Evolutionary conservation across 53 echinoderm and acorn worm species (phyloP).

Genomic region (Luidia sarsii): DNA sequence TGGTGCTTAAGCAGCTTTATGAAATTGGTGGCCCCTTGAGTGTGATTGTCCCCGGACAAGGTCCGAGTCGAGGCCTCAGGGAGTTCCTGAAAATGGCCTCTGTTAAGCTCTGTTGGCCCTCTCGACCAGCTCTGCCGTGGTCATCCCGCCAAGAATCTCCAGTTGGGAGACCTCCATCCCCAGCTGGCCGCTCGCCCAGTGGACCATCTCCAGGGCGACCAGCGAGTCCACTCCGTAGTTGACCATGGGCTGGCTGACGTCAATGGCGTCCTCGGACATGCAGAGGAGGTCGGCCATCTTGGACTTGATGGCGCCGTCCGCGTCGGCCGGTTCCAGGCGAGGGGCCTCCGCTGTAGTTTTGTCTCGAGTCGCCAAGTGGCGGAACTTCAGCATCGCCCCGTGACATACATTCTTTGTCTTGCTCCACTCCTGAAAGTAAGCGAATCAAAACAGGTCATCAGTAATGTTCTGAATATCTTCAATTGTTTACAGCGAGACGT

Average conservation of each 20-base stretch:
- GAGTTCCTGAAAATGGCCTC: too few species aligned
- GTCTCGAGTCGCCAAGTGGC: conserved; percentile 70
- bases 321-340: conserved; percentile 68
- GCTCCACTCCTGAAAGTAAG: conserved; percentile 76
- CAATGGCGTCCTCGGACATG: conserved; percentile 83
- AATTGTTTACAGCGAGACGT: too few species aligned
- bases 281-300: conserved; percentile 89
- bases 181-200: conserved; percentile 82
- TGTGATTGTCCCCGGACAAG: too few species aligned
- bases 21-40: too few species aligned
- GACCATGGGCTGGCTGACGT: conserved; percentile 94
- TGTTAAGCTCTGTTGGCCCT: conserved; percentile 33
- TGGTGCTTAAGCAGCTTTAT: too few species aligned
- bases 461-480: too few species aligned
- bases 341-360: conserved; percentile 59
- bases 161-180: conserved; percentile 78
- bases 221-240: conserved; percentile 98
- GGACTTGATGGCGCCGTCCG: conserved; percentile 57
- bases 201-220: conserved; percentile 93
- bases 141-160: conserved; percentile 87
- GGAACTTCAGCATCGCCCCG: conserved; percentile 77
- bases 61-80: too few species aligned
- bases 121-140: conserved; percentile 68
- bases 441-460: background rate
- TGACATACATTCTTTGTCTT: conserved; percentile 66